phyloP scores from a whole-genome alignment of 2,113 vertebrate genomes.

The Lampris incognitus region DNA sequence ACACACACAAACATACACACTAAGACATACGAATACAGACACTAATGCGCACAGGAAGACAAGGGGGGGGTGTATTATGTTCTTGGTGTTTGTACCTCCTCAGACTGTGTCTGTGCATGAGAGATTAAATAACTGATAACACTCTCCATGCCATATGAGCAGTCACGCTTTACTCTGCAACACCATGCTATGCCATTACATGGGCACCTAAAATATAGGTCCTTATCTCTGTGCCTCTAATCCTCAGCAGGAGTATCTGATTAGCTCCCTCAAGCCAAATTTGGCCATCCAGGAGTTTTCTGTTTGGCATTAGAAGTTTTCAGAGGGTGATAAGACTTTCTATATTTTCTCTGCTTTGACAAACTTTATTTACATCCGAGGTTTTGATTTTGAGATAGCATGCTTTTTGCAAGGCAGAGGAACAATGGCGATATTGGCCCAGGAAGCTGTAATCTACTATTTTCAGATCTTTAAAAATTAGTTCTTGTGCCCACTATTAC shows the following conservation, averaged over 20 bases:
- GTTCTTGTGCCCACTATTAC: no score
- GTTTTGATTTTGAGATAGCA: not conserved
- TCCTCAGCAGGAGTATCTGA: not conserved
- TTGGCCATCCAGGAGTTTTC: not conserved
- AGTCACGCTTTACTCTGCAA: not conserved
- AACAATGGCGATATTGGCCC: not conserved
- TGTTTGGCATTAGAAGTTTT: not conserved
- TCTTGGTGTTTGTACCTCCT: conserved; percentile 39
- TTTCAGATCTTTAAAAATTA: no score
- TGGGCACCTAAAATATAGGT: not conserved
- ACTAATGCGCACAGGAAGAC: not conserved
- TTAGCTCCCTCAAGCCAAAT: not conserved
- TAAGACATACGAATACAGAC: not conserved
- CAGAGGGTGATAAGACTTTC: not conserved
- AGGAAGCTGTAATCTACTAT: not conserved
- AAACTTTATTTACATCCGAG: not conserved
- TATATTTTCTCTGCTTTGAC: not conserved
- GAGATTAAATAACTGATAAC: conserved; percentile 54
- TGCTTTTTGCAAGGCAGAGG: not conserved
- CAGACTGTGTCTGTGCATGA: conserved; percentile 40
- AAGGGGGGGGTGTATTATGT: conserved; percentile 17
- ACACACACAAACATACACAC: not conserved
- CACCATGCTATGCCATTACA: conserved; percentile 27
- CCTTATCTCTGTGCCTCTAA: not conserved
- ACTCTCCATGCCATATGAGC: conserved; percentile 34